Evolutionary conservation across 1,140 invertebrate genomes (phyloP).

Genomic region (Paramacrobiotus metropolitanus): DNA sequence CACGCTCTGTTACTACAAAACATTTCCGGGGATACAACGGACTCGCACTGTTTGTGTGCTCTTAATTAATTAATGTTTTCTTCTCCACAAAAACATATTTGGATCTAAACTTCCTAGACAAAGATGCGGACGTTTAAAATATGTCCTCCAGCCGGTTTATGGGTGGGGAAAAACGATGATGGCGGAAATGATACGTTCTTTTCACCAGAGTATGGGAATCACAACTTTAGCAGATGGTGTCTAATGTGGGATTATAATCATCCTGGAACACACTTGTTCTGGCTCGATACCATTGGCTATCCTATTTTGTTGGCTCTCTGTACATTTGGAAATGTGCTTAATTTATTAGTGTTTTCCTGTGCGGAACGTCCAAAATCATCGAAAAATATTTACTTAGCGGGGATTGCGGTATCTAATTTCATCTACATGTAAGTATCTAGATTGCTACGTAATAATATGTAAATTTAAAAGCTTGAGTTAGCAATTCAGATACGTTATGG

Average conservation of each 20-base stretch:
- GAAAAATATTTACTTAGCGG: neutral
- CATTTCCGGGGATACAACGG: too few species aligned
- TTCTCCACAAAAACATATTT: too few species aligned
- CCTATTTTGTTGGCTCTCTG: neutral
- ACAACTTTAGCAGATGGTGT: neutral
- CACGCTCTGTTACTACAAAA: too few species aligned
- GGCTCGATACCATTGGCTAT: slow-evolving; percentile 2
- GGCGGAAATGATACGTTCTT: neutral
- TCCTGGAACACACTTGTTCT: neutral
- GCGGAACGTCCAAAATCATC: neutral
- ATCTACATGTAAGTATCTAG: slow-evolving; percentile 1
- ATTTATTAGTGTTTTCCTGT: neutral
- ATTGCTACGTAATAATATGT: too few species aligned
- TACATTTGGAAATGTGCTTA: neutral
- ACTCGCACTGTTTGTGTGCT: too few species aligned
- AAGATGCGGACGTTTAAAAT: neutral
- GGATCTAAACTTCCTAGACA: too few species aligned
- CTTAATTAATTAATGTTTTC: too few species aligned
- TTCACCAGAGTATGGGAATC: neutral
- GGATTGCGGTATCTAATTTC: neutral
- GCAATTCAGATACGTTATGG: too few species aligned
- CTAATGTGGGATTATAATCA: neutral
- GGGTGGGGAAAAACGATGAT: neutral
- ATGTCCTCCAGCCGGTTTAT: neutral
- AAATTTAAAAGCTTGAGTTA: too few species aligned